Evolutionary conservation across 1,140 invertebrate genomes (phyloP).

Genomic region (Euwallacea fornicatus): DNA sequence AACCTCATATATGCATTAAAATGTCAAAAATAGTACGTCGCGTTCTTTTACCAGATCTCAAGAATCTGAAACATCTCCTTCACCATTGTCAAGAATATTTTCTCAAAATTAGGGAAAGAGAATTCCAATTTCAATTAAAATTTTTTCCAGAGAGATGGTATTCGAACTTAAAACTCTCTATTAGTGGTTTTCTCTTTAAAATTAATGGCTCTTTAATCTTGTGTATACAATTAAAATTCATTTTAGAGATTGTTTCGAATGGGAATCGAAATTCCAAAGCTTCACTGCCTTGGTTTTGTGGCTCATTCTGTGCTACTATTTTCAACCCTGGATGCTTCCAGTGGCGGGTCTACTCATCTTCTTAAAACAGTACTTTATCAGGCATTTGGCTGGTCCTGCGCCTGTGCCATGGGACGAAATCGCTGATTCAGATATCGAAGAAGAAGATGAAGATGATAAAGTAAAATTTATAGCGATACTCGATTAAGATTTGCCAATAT

Average conservation of each 20-base stretch:
- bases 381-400: slow-evolving; percentile 53
- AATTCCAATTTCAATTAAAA: no score
- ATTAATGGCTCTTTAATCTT: not conserved
- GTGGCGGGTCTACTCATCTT: slow-evolving; percentile 75
- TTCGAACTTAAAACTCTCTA: no score
- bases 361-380: slow-evolving; percentile 71
- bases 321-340: slow-evolving; percentile 87
- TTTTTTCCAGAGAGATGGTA: not conserved
- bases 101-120: no score
- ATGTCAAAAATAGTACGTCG: no score
- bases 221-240: not conserved
- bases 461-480: slow-evolving; percentile 42
- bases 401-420: slow-evolving; percentile 74
- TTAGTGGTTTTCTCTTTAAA: no score
- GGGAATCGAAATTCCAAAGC: slow-evolving; percentile 91
- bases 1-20: no score
- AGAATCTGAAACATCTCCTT: no score
- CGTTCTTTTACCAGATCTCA: no score
- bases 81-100: no score
- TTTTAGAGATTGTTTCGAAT: slow-evolving; percentile 91
- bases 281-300: slow-evolving; percentile 84
- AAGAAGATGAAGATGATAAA: slow-evolving; percentile 78
- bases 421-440: slow-evolving; percentile 64
- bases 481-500: not conserved
- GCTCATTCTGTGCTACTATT: slow-evolving; percentile 79